Evolutionary conservation across 2,113 vertebrate genomes (phyloP), one percentile per base, ranked within the genome.

Genomic region (Ammodytes marinus): DNA sequence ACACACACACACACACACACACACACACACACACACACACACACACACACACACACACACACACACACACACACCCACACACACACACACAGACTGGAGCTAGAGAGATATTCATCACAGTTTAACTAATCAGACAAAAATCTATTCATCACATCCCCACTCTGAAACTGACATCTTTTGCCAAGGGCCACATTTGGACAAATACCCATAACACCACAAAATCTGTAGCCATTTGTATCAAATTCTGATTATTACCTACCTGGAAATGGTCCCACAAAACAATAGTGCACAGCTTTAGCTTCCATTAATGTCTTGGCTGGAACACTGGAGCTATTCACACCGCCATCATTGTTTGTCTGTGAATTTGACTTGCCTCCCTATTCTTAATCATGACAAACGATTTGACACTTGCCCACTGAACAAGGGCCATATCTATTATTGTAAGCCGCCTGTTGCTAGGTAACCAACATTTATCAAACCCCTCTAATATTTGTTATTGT

Each of bases 401-500:
- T 80, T 60, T 80, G 87, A 91, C 87, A 89, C 82, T 80, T 67
- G 80, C 85, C 81, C 64, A 45, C 82, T 89, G 77, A 86, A 76
- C 63, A 86, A 50, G 19, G 88, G 80, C 87, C 77, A 65, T 27
- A 69, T 84, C 85, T 71, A 84, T 85, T 88, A 90, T 89, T 89
- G 86, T 68, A 72, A 88, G 87, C 82, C 0, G 88, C 88, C 89
- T 92, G 94, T 95, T 94, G 93, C 95, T 91, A 90, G 88, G 93
- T 84, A 89, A 95, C 93, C 59, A 9, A 52, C 78, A 85, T 87
- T 85, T 86, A 89, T 91, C 77, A 89, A 84, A 82, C 40, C 46
- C 45, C 59, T 69, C 69, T 75, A 73, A 77, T 77, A 47, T 66
- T 65, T 69, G 87, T 75, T 89, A 47, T 90, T 78, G 58, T 58